Base-by-base conservation (phyloP, 2,888 invertebrate genomes). In the Catocala nupta region DNA sequence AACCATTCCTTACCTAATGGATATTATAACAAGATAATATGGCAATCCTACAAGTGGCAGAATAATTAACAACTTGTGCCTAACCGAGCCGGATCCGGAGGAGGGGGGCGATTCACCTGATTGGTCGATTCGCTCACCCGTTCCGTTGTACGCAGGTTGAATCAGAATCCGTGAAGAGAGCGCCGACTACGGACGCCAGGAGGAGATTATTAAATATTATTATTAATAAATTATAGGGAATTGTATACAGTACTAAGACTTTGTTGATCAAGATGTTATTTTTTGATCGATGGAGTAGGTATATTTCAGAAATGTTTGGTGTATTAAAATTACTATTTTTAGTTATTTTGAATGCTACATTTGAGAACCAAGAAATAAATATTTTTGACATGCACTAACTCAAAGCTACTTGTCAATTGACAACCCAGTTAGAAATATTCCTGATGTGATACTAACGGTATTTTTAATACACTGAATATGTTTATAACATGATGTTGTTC, bases 121-220 rank as follows among this genome's bases (percentile, higher is more conserved):
- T 84, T 78, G 82, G 90, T 91, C 90, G 91, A 84, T 73, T 90
- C 92, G 92, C 91, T 93, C 85, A 93, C 90, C 89, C 90, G 85
- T 92, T 92, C 87, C 90, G 86, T 93, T 93, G 84, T 92, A 90
- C 90, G 90, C 94, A 94, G 94, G 94, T 94, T 94, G 87, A 94
- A 94, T 88, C 94, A 94, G 80, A 94, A 93, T 78, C 94, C 93
- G 68, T 94, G 91, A 93, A 86, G 55, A 44, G 52, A 48, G 43
- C 62, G 65, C 55, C 51, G 59, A 48, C 59, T 36, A 63, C 62
- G 42, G 62, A 65, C 56, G 54, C 50, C 53, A 52, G n/a, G 57
- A 25, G 69, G 74, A 77, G 72, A 67, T 72, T 70, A 68, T 71
- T 57, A 71, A 70, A 73, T 52, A 62, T 65, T 74, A 77, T 59